Base-by-base conservation (phyloP, 2,113 vertebrate species). In the Channa maculata region DNA sequence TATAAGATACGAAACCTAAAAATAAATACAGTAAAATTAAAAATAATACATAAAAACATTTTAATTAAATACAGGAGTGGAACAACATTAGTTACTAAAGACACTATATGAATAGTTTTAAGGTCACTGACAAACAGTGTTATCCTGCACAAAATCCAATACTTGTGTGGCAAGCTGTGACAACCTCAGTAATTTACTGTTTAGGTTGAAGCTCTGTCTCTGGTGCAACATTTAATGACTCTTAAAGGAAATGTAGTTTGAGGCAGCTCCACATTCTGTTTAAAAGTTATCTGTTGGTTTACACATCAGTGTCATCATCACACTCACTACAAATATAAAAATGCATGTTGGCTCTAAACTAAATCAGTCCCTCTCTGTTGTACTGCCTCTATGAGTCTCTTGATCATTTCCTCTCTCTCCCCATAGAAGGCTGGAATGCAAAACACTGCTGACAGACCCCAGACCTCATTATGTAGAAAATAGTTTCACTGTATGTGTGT, bases 391-490 rank as follows among this genome's bases (percentile, higher is more conserved):
- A 9, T 50, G 10, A 5, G 49, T 66, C 61, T 63, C 50, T 60
- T 8, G 59, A 4, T 50, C 33, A 46, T 53, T 64, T 34, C 58
- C 70, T 76, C 63, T 79, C 65, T 71, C 61, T 58, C 71, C 57
- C 82, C 82, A 77, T 88, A 80, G 44, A 87, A 87, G 82, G 79
- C 59, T 63, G 49, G 71, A 75, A 53, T 71, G 71, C 58, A 65
- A n/a, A 74, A 43, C 43, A 8, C 41, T 52, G 75, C 75, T 79
- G 75, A 87, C 62, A 75, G 15, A 81, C 50, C 61, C 65, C 85
- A 84, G 85, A 65, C 44, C 39, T 76, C 38, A 53, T 68, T 37
- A 58, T 52, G 36, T 7, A 53, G 52, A 34, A 54, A 60, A 61
- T 39, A 12, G 6, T 55, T 3, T 74, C 5, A 44, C 53, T 39